Evolutionary conservation across 2,113 vertebrate genomes (phyloP), one percentile per base, ranked within the genome.

Genomic region (Xenopus laevis): DNA sequence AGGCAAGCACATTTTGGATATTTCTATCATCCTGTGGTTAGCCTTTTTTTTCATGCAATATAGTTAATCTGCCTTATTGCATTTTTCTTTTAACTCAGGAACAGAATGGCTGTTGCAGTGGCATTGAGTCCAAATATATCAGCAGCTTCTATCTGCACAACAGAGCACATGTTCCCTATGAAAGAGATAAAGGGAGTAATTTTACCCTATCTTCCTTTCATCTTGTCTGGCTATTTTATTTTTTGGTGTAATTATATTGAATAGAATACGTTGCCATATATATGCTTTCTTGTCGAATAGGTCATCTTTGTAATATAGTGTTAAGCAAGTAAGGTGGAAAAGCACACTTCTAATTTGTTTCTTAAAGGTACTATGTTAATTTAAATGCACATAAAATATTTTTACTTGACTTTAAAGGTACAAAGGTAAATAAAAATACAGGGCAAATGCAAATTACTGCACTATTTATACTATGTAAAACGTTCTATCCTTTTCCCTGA

Each of bases 151-250:
- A 59, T 58, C 68, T 16, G 27, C 30, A 44, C 52, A 57, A 23
- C 27, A 44, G 27, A 1, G 20, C 5, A 17, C 16, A 12, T 13
- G 8, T 13, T 12, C 57, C 57, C 10, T 58, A 57, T 17, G 55
- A 21, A 70, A 15, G 33, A 59, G 13, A 18, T 61, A 71, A 71
- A 71, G 40, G 16, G 40, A 20, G 58, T 61, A 57, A 61, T 71
- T 71, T 60, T 27, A 71, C 3, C 44, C 40, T 4, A 61, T 71
- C 40, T 50, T 71, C 40, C 44, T 71, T 71, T 71, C 57, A 61
- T 71, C 58, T 71, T 50, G 33, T 9, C 40, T n/a, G 44, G 57
- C 20, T 47, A 50, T 61, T 59, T 13, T 10, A 10, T 10, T 45
- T 16, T 60, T 71, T 71, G 10, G 18, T n/a, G 27, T 71, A 40